phyloP scores from a whole-genome alignment of 2,113 vertebrate genomes.

The Coptodon rendalli region DNA sequence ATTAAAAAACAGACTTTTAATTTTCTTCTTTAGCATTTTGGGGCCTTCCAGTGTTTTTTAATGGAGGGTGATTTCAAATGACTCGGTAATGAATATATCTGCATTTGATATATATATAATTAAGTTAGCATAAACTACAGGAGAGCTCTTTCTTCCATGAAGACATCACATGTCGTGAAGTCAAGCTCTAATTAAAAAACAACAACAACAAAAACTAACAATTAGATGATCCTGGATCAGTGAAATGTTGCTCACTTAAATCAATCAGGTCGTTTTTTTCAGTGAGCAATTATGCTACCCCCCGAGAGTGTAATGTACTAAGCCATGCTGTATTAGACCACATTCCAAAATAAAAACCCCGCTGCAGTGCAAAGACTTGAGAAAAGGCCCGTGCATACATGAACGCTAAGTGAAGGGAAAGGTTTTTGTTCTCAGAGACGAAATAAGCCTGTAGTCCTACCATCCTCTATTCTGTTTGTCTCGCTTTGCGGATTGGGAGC shows the following conservation, averaged over 20 bases:
- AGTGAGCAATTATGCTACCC: not conserved
- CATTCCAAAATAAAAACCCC: not conserved
- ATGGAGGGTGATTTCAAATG: not conserved
- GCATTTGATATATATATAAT: too few species aligned
- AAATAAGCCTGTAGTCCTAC: not conserved
- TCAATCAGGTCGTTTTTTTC: not conserved
- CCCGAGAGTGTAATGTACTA: not conserved
- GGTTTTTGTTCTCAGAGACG: not conserved
- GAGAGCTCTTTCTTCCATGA: not conserved
- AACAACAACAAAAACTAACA: not conserved
- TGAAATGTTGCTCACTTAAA: not conserved
- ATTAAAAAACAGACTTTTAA: not conserved
- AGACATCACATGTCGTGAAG: not conserved
- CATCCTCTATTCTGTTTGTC: conserved; percentile 19
- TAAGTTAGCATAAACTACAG: not conserved
- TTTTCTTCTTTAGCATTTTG: not conserved
- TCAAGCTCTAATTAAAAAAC: not conserved
- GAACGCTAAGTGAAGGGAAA: not conserved
- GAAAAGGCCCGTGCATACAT: not conserved
- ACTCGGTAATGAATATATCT: not conserved
- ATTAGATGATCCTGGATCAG: not conserved
- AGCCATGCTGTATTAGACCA: not conserved
- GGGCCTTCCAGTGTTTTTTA: not conserved
- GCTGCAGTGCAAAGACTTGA: not conserved
- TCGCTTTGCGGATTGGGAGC: conserved; percentile 24